Conservation (phyloP, 2,888 invertebrate species). For the Peribatodes rhomboidaria region DNA sequence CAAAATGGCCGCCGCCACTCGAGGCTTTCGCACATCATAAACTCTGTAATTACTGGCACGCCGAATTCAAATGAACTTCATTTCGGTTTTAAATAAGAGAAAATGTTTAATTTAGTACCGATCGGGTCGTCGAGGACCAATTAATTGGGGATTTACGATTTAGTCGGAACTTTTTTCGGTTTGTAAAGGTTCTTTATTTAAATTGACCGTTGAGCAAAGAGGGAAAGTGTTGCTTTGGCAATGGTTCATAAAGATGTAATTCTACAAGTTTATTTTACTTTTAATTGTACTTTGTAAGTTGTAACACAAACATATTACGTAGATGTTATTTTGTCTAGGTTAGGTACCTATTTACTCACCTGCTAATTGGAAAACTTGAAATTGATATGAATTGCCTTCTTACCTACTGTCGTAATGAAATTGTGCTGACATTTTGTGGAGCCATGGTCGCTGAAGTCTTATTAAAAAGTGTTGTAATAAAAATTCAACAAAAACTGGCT, state of each 20-base stretch:
- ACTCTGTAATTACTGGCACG: slow-evolving; percentile 83
- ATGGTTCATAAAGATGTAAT: slow-evolving; percentile 19
- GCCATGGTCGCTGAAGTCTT: no score
- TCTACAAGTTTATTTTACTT: slow-evolving; percentile 1
- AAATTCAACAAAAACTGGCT: no score
- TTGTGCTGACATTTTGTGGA: no score
- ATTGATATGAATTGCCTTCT: no score
- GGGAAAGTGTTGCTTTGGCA: slow-evolving; percentile 41
- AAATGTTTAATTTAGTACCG: slow-evolving; percentile 84
- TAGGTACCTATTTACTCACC: no score
- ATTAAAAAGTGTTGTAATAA: no score
- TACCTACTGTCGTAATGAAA: no score
- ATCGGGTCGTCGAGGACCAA: slow-evolving; percentile 74
- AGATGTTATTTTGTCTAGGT: no score
- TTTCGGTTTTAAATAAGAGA: slow-evolving; percentile 85
- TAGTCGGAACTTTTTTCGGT: slow-evolving; percentile 53
- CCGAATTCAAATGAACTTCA: slow-evolving; percentile 84
- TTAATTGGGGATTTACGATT: slow-evolving; percentile 81
- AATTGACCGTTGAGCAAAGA: slow-evolving; percentile 55
- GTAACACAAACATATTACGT: no score
- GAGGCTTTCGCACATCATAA: slow-evolving; percentile 82
- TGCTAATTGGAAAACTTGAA: no score
- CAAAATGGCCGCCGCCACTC: slow-evolving; percentile 66
- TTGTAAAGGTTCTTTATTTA: slow-evolving; percentile 46
- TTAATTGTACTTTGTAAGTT: background rate